Evolutionary conservation across 1,140 invertebrate genomes (phyloP).

Genomic region (Contarinia nasturtii): DNA sequence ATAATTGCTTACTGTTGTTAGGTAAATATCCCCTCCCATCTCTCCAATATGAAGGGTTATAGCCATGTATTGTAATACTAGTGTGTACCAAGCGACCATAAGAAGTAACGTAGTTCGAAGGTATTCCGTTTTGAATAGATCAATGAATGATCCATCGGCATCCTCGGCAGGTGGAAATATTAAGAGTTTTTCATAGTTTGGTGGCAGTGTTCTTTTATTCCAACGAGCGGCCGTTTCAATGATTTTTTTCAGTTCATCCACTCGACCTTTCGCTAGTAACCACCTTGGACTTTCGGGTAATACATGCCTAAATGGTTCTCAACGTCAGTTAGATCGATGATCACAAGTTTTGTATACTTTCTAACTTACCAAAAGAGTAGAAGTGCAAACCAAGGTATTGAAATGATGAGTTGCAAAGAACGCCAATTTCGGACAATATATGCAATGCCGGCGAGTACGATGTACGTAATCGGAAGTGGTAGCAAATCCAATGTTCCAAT

Average conservation of each 20-base stretch:
- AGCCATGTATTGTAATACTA: conserved; percentile 39
- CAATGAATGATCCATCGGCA: not conserved
- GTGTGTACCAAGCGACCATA: conserved; percentile 44
- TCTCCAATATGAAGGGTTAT: conserved; percentile 38
- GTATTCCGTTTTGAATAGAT: conserved; percentile 34
- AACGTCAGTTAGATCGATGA: conserved; percentile 11
- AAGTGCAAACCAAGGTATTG: conserved; percentile 42
- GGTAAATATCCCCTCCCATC: conserved; percentile 40
- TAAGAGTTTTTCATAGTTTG: conserved; percentile 40
- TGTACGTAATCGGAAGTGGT: conserved; percentile 46
- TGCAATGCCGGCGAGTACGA: conserved; percentile 45
- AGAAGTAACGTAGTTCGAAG: conserved; percentile 39
- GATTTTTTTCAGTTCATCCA: conserved; percentile 42
- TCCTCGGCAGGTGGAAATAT: not conserved
- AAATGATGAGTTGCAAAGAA: conserved; percentile 45
- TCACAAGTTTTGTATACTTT: conserved; percentile 7
- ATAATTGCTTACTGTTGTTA: conserved; percentile 27
- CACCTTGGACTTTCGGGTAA: conserved; percentile 73
- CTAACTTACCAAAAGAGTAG: conserved; percentile 35
- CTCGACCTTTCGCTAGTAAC: conserved; percentile 54
- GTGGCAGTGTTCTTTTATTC: conserved; percentile 34
- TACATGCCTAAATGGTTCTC: conserved; percentile 33
- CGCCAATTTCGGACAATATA: conserved; percentile 46
- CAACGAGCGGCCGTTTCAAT: conserved; percentile 44
- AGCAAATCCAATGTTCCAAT: conserved; percentile 51